Evolutionary conservation across 2,113 vertebrate species (phyloP).

Genomic region (Cyprinodon variegatus): DNA sequence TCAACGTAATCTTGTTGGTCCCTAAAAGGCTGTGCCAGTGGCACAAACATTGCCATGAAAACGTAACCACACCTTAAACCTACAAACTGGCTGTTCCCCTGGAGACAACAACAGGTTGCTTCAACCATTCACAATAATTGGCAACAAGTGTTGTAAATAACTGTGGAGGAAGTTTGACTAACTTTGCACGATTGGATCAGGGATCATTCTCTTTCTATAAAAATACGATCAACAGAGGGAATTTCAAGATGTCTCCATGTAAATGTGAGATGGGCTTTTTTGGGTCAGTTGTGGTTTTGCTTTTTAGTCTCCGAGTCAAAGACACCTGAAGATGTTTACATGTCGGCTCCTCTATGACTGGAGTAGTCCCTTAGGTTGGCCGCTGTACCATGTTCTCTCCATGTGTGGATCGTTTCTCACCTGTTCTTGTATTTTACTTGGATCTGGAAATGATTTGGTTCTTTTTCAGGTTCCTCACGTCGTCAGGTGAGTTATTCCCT

Average conservation of each 20-base stretch:
- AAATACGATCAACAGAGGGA: neutral
- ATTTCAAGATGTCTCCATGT: neutral
- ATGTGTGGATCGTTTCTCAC: no score
- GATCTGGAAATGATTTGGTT: no score
- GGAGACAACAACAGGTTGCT: no score
- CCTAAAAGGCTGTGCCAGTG: neutral
- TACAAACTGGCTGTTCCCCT: no score
- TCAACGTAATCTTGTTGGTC: neutral
- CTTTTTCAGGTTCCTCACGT: no score
- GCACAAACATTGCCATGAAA: neutral
- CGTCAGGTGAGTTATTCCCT: neutral
- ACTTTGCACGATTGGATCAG: neutral
- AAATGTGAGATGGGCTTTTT: neutral
- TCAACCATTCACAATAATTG: neutral
- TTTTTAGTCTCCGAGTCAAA: no score
- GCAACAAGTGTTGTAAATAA: neutral
- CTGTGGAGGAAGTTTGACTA: neutral
- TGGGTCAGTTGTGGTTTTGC: neutral
- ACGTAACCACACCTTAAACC: neutral
- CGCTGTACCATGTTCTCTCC: no score
- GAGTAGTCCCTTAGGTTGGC: no score
- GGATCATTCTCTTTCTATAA: no score
- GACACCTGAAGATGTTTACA: no score
- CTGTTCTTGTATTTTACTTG: no score
- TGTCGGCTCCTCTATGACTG: no score